Evolutionary conservation across 2,113 vertebrate species (phyloP).

Genomic region (Pardalotus punctatus): DNA sequence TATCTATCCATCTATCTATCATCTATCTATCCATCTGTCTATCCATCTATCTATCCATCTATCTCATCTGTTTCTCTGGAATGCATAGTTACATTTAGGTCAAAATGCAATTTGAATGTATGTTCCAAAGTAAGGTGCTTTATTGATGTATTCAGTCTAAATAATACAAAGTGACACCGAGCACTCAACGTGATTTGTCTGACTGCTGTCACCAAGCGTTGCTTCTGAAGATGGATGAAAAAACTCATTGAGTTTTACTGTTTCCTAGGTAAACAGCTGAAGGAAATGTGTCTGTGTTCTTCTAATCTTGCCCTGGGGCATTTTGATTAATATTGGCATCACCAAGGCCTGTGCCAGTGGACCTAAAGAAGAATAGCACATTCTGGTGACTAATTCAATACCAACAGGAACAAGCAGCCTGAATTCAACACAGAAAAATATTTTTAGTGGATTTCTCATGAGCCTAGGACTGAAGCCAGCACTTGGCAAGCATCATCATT

Average conservation of each 20-base stretch:
- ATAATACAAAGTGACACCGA: slow-evolving; percentile 26
- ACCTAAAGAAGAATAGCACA: not conserved
- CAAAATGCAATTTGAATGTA: not conserved
- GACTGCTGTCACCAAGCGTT: slow-evolving; percentile 30
- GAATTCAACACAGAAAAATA: not conserved
- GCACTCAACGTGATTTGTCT: slow-evolving; percentile 25
- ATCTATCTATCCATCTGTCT: too few relatives aligned
- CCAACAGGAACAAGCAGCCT: not conserved
- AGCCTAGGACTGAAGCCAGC: not conserved
- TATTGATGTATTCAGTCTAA: not conserved
- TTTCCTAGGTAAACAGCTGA: slow-evolving; percentile 32
- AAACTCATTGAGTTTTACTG: slow-evolving; percentile 17
- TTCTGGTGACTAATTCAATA: slow-evolving; percentile 38
- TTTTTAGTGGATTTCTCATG: not conserved
- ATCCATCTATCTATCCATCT: too few relatives aligned
- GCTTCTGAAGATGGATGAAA: slow-evolving; percentile 33
- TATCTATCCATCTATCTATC: too few relatives aligned
- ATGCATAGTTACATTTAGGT: not conserved
- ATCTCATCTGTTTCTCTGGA: not conserved
- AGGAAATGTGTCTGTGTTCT: not conserved
- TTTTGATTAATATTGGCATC: slow-evolving; percentile 53
- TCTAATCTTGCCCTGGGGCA: not conserved
- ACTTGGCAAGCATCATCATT: not conserved
- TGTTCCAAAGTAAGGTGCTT: not conserved
- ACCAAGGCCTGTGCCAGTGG: not conserved